Evolutionary conservation across 2,113 vertebrate genomes (phyloP).

Genomic region (Rhinoptilus africanus): DNA sequence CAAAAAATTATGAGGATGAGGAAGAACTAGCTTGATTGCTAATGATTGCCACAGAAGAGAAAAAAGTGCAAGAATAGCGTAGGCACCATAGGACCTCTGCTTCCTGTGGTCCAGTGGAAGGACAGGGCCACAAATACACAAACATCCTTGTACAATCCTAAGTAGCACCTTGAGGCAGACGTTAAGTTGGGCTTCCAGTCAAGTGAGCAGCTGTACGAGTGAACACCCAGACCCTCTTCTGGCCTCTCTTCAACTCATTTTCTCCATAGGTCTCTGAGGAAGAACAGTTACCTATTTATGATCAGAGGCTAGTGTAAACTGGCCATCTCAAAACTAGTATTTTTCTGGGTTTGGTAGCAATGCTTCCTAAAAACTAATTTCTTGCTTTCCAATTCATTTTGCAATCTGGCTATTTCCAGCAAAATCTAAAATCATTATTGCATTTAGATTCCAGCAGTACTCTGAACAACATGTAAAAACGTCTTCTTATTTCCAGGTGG

Average conservation of each 20-base stretch:
- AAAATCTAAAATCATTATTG: neutral
- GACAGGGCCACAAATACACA: neutral
- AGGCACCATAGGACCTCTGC: neutral
- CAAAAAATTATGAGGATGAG: neutral
- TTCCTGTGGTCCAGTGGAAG: neutral
- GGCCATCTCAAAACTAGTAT: neutral
- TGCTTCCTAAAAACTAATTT: neutral
- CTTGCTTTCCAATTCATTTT: neutral
- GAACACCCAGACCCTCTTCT: neutral
- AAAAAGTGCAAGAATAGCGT: neutral
- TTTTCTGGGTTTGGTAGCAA: neutral
- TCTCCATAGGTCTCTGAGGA: neutral
- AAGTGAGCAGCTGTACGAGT: neutral
- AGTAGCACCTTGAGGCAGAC: neutral
- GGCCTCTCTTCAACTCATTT: neutral
- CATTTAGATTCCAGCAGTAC: neutral
- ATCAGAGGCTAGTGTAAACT: neutral
- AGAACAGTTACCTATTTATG: neutral
- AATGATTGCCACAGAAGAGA: neutral
- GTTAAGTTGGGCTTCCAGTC: neutral
- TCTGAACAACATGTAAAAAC: neutral
- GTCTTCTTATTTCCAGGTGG: conserved; percentile 81
- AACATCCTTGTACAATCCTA: neutral
- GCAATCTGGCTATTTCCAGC: neutral
- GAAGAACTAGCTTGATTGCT: neutral